Evolutionary conservation across 2,797 vertebrate species (phyloP).

Genomic region (Betta splendens): DNA sequence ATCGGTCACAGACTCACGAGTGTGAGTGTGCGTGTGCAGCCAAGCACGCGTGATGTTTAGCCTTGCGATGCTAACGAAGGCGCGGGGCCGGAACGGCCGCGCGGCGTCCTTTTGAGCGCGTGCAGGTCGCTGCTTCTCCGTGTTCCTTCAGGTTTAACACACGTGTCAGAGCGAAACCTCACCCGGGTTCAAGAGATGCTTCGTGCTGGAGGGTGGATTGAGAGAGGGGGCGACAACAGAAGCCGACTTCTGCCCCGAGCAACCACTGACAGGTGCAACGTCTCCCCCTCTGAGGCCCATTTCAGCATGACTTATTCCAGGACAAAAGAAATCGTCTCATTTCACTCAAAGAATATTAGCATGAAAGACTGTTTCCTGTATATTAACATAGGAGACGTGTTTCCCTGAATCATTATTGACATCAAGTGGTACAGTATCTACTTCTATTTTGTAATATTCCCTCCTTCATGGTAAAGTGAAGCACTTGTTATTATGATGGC

Average conservation of each 20-base stretch:
- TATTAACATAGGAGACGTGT: constrained; percentile 12
- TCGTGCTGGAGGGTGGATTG: constrained; percentile 43
- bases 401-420: constrained; percentile 6
- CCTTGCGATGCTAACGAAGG: constrained; percentile 45
- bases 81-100: constrained; percentile 53
- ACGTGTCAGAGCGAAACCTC: constrained; percentile 30
- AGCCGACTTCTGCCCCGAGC: constrained; percentile 62
- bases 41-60: constrained; percentile 49
- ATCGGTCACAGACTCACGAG: constrained; percentile 23
- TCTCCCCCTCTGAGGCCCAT: constrained; percentile 54
- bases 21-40: constrained; percentile 39
- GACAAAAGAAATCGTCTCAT: constrained; percentile 17
- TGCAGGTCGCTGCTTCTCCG: constrained; percentile 28
- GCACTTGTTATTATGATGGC: constrained; percentile 10
- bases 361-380: neutral
- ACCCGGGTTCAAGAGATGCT: constrained; percentile 48
- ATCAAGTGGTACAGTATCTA: neutral
- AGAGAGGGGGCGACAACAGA: constrained; percentile 50
- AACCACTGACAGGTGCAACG: constrained; percentile 69
- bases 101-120: constrained; percentile 28
- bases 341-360: constrained; percentile 27
- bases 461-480: neutral
- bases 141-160: no score
- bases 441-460: constrained; percentile 1
- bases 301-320: constrained; percentile 65